Base-by-base conservation (phyloP, 2,888 invertebrate species). In the Hoplodrina ambigua region DNA sequence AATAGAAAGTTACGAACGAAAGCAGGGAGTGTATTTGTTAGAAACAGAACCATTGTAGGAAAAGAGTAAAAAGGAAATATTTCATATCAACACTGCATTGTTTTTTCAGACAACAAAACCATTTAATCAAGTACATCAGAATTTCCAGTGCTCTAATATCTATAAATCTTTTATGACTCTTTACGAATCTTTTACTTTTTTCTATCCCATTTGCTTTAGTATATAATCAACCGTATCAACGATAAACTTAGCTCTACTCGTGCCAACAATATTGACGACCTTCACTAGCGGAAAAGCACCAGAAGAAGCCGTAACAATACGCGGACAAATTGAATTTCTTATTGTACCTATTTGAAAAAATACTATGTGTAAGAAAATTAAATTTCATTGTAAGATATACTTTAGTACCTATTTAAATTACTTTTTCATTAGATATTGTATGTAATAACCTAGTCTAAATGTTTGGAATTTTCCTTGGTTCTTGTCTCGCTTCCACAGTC, bases 281-380 rank as follows among this genome's bases (percentile, higher is more conserved):
- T 53, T 63, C 57, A 37, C 19, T 30, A 76, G 58, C 58, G 80
- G 71, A 69, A 74, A 72, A 69, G 53, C 70, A 70, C 68, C 62
- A 69, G 70, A 65, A 60, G 74, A 72, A 67, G 69, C 69, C 71
- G 11, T 76, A 76, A 69, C 64, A 75, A 72, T 62, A 71, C 64
- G 57, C 67, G 30, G 11, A 25, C 55, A 70, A 71, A 70, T 67
- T 58, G 19, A 63, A 63, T 57, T 66, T 57, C 52, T 60, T 75
- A 52, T 80, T 57, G 50, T 57, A 37, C 37, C 8, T 37, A 54
- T 37, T 60, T 20, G 54, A 75, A 41, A 61, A 46, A 68, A 41
- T 41, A 57, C 25, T 57, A n/a, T n/a, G n/a, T 46, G n/a, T 15
- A 25, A 58, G 50, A 60, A 57, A 64, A 59, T 37, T 58, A 13